These are phyloP conservation scores for Malurus cyaneus DNA, from an alignment of 2,113 vertebrate genomes.

Conservation along the genomic window DNA sequence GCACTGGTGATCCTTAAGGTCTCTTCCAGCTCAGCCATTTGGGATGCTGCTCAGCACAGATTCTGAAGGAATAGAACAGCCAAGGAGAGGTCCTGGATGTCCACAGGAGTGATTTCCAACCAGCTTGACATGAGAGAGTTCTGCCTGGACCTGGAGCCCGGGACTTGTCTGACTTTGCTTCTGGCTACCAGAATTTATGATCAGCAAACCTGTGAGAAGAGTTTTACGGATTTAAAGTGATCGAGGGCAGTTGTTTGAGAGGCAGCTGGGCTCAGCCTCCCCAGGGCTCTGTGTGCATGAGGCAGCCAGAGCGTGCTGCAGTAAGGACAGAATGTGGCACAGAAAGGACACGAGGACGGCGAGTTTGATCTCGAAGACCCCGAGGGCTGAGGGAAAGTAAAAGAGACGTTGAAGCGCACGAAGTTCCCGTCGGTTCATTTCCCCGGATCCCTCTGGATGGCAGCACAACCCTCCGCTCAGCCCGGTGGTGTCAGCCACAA, in stretches of 20 bases:
- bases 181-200: not conserved
- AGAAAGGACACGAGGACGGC: not conserved
- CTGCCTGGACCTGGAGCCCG: not conserved
- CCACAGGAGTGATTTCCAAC: not conserved
- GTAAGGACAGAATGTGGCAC: fast-evolving
- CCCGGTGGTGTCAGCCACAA: fast-evolving
- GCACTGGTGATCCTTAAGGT: not conserved
- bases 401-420: not conserved
- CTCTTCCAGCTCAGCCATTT: not conserved
- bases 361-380: not conserved
- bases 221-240: not conserved
- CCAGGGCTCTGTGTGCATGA: not conserved
- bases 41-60: not conserved
- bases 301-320: not conserved
- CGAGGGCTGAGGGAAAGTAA: not conserved
- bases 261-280: not conserved
- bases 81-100: not conserved
- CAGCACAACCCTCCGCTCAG: not conserved
- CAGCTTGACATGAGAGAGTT: not conserved
- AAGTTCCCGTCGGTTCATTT: not conserved
- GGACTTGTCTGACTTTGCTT: not conserved
- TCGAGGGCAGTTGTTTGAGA: fast-evolving
- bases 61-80: not conserved
- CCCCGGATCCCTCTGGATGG: conserved; percentile 29
- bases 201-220: not conserved